These are phyloP conservation scores for Mormoops blainvillei DNA, from an alignment of 2,113 vertebrate species.

Conservation along the genomic window DNA sequence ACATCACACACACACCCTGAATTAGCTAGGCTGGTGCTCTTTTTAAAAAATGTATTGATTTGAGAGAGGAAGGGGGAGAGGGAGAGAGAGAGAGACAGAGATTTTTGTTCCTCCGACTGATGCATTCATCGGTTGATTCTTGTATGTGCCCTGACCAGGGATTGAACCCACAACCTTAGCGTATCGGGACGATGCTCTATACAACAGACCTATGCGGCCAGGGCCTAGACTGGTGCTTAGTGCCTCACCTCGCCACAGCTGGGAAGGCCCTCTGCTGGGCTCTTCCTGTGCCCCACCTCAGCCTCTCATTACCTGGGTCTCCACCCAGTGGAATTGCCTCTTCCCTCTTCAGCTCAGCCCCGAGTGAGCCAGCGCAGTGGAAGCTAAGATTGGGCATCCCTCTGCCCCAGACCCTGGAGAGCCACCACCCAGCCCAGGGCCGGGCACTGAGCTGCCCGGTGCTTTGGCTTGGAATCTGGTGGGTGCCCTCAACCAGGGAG, in stretches of 20 bases:
- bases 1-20: not conserved
- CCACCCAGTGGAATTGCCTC: not conserved
- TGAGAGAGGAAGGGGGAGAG: no score
- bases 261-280: not conserved
- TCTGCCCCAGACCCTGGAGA: not conserved
- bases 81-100: no score
- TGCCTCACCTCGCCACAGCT: fast-evolving
- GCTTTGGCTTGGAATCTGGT: not conserved
- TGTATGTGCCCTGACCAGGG: no score
- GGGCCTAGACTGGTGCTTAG: not conserved
- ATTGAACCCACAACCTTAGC: no score
- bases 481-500: not conserved
- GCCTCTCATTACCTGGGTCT: not conserved
- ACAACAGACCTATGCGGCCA: no score
- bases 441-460: not conserved
- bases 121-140: no score
- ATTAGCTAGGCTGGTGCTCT: fast-evolving
- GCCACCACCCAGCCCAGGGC: not conserved
- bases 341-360: not conserved
- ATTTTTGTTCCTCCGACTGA: no score
- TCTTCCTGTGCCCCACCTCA: not conserved
- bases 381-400: not conserved
- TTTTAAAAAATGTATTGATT: no score
- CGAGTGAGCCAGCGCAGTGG: not conserved
- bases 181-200: no score